Evolutionary conservation across 2,888 invertebrate species (phyloP), one percentile per base, ranked within the genome.

Genomic region (Chesias legatella): DNA sequence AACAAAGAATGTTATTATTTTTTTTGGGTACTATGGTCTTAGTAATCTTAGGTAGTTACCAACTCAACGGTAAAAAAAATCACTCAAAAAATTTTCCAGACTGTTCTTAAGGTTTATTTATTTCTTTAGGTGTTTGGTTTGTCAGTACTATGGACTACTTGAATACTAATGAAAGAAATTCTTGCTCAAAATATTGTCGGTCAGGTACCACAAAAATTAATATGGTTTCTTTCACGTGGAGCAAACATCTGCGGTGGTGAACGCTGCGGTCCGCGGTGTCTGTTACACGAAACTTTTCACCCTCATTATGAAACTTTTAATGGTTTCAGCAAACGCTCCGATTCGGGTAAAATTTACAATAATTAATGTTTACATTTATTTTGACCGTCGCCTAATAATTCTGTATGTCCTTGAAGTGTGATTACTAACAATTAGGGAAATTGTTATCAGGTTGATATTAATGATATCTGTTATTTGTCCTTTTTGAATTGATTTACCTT

Each of bases 251-350:
- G 17, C 4, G 32, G 10, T 37, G 34, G 17, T 35, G 24, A 25
- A 8, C 34, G 36, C 24, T 24, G 38, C 11, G 42, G 43, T 34
- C 24, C 22, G 38, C 11, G 42, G 43, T 34, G 24, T 31, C 8
- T 26, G 44, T 37, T 29, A 30, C 43, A 27, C 7, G 17, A 35
- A 48, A 46, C 46, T 46, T 39, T 38, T 11, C 49, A 46, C 58
- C 54, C 58, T 69, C 60, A 61, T 69, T 69, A 67, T 44, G 61
- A 17, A 69, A 69, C 60, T 69, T 69, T 67, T 69, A 68, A 69
- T 67, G 65, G 63, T 57, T 55, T 53, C 53, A 58, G 56, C 56
- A 56, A 56, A 56, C 56, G 41, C 21, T 30, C 22, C 22, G 6
- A 28, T 33, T 44, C 28, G 21, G 21, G 11, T 20, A 35, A 28